Conservation (phyloP, 2,797 vertebrate species). For the Serranus cabrilla region DNA sequence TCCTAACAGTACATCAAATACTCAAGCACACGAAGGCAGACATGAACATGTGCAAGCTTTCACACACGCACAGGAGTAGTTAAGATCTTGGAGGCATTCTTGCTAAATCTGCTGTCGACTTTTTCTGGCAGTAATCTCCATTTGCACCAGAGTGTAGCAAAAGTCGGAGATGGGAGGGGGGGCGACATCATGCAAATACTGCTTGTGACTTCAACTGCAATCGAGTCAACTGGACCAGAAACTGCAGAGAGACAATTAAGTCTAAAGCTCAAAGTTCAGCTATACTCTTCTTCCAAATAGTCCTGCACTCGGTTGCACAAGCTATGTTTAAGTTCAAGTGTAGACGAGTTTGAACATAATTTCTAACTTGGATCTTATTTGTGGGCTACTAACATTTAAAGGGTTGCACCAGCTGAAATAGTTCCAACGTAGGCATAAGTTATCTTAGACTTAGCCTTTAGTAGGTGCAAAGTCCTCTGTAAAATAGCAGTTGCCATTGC, state of each 20-base stretch:
- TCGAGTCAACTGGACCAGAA: constrained; percentile 24
- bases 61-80: constrained; percentile 59
- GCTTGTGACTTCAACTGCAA: constrained; percentile 34
- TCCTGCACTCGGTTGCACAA: too few relatives aligned
- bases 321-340: too few relatives aligned
- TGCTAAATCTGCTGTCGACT: constrained; percentile 70
- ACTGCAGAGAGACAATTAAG: constrained; percentile 17
- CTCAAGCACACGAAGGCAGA: constrained; percentile 25
- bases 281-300: constrained; percentile 5
- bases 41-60: constrained; percentile 29
- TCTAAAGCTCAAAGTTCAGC: constrained; percentile 17
- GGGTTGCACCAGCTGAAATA: too few relatives aligned
- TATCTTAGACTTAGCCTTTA: too few relatives aligned
- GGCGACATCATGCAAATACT: constrained; percentile 51
- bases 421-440: too few relatives aligned
- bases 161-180: constrained; percentile 8
- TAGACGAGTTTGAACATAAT: too few relatives aligned
- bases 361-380: too few relatives aligned
- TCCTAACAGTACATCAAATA: constrained; percentile 72
- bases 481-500: too few relatives aligned
- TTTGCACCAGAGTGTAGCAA: constrained; percentile 53
- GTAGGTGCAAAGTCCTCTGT: too few relatives aligned
- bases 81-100: constrained; percentile 79
- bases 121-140: constrained; percentile 69
- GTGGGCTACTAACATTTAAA: too few relatives aligned